phyloP scores from a whole-genome alignment of 1,140 invertebrate species.

The Thaumetopoea pityocampa region DNA sequence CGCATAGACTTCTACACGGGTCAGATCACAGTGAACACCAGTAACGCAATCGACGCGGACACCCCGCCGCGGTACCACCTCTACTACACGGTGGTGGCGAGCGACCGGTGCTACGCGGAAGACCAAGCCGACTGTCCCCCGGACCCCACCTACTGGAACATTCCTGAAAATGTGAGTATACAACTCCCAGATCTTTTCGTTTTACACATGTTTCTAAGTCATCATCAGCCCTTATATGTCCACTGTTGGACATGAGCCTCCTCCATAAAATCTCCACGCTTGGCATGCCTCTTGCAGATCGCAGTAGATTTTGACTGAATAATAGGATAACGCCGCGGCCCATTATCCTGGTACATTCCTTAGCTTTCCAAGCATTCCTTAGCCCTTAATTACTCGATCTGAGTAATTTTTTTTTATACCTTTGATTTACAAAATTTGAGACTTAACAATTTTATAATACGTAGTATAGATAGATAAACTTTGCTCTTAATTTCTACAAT shows the following conservation, averaged over 20 bases:
- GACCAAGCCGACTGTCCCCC: constrained; percentile 40
- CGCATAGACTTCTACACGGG: constrained; percentile 61
- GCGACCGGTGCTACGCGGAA: constrained; percentile 52
- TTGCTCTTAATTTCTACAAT: too few species aligned
- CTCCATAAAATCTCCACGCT: too few species aligned
- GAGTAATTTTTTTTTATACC: too few species aligned
- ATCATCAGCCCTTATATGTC: background rate
- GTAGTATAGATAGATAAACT: too few species aligned
- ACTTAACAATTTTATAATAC: too few species aligned
- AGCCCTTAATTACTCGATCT: too few species aligned
- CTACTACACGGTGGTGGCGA: constrained; percentile 66
- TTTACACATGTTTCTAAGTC: background rate
- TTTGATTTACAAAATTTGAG: too few species aligned
- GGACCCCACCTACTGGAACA: constrained; percentile 38
- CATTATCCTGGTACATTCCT: too few species aligned
- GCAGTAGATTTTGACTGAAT: too few species aligned
- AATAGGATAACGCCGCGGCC: background rate
- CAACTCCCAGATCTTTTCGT: background rate
- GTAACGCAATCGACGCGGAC: constrained; percentile 72
- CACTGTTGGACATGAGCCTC: too few species aligned
- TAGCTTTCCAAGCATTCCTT: too few species aligned
- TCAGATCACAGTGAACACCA: constrained; percentile 52
- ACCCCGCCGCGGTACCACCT: constrained; percentile 51
- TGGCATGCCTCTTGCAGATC: too few species aligned
- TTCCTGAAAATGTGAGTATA: constrained; percentile 50